Evolutionary conservation across 2,888 invertebrate species (phyloP).

Genomic region (Ganaspis brasiliensis): DNA sequence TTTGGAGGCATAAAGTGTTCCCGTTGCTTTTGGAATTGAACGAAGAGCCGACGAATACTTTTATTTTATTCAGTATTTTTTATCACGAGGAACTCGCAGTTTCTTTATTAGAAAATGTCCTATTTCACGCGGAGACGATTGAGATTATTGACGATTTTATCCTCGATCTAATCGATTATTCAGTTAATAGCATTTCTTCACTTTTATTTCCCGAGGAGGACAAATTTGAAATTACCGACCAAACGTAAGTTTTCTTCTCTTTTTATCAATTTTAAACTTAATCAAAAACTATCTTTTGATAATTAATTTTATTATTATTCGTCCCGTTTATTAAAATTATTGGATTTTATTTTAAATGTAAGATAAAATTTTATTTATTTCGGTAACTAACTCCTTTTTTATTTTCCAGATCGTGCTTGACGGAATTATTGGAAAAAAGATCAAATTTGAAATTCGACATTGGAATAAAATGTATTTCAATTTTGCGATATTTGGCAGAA

Average conservation of each 20-base stretch:
- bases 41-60: constrained; percentile 86
- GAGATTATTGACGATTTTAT: constrained; percentile 89
- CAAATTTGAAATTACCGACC: constrained; percentile 57
- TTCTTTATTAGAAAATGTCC: constrained; percentile 90
- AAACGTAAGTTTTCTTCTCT: constrained; percentile 62
- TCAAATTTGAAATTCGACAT: constrained; percentile 89
- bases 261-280: constrained; percentile 70
- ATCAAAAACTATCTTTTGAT: too few relatives aligned
- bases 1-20: constrained; percentile 93
- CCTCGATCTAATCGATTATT: constrained; percentile 92
- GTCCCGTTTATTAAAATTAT: too few relatives aligned
- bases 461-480: constrained; percentile 89
- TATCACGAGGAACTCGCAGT: constrained; percentile 91
- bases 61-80: constrained; percentile 89
- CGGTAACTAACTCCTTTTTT: too few relatives aligned
- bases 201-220: constrained; percentile 79
- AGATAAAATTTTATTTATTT: too few relatives aligned
- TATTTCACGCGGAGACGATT: constrained; percentile 91
- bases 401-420: constrained; percentile 73
- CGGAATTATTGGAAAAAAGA: constrained; percentile 86
- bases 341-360: too few relatives aligned
- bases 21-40: constrained; percentile 88
- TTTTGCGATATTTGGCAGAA: constrained; percentile 88
- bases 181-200: constrained; percentile 86
- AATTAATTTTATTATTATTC: too few relatives aligned